Base-by-base conservation (phyloP, 2,113 vertebrate species). In the Phasianus colchicus region DNA sequence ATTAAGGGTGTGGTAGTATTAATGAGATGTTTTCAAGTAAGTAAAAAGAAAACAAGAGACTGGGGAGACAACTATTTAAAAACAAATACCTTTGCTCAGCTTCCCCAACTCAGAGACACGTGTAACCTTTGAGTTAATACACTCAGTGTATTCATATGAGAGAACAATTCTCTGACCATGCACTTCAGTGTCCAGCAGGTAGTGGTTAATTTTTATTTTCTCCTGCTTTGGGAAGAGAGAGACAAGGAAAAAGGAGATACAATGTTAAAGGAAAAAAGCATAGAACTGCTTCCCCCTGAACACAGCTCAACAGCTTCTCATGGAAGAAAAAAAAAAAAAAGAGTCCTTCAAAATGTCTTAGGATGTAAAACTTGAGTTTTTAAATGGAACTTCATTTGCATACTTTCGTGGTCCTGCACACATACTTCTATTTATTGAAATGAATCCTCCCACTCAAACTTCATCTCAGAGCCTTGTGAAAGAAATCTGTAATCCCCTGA, bases 361-460 rank as follows among this genome's bases (percentile, higher is more conserved):
- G 40, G 73, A 70, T 84, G 36, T 43, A 90, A 76, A 92, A 34
- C 21, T 66, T 3, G 22, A 42, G 34, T 3, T 91, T 92, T 91
- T 80, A 38, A 86, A 78, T 69, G 58, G 57, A 66, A 67, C 14
- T 20, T 84, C 8, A 81, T 85, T 91, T 84, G 45, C 58, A 65
- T 82, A 43, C 81, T 81, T 93, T 92, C 55, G 15, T 86, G n/a
- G 63, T 81, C 57, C 72, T 0, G 0, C 50, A 90, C 29, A 67
- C 19, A 4, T 29, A 86, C 66, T 88, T 92, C 85, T 91, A 73
- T 86, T 86, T 91, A 91, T 58, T 88, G 54, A 95, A 84, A 84
- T 64, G 36, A 86, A 93, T 88, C 48, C 9, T 95, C 70, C 85
- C 80, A 83, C 75, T 83, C 40, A 83, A 74, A 92, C 40, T 92